A percentile compares a stretch with the other conserved stretches of the same genome.
These are phyloP conservation scores for Chloropsis hardwickii DNA, from an alignment of 2,113 vertebrate genomes.

Conservation along the genomic window DNA sequence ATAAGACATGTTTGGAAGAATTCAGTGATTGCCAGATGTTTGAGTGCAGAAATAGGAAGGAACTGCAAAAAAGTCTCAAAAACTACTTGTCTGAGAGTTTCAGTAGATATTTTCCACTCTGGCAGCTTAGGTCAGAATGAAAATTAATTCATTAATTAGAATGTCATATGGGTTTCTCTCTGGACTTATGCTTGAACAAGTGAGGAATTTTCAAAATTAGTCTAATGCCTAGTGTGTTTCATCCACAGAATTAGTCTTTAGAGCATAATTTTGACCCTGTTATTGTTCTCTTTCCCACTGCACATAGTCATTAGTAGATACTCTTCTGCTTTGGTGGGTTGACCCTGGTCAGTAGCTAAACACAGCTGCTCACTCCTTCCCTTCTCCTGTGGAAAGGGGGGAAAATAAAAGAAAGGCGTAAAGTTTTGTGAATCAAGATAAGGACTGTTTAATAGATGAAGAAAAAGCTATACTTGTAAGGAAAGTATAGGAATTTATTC, in stretches of 20 bases:
- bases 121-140: not conserved
- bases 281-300: not conserved
- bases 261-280: not conserved
- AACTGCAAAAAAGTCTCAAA: not conserved
- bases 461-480: not conserved
- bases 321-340: not conserved
- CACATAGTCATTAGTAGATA: not conserved
- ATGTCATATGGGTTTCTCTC: not conserved
- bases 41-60: conserved; percentile 2
- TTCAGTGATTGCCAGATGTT: not conserved
- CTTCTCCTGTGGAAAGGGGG: not conserved
- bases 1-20: conserved; percentile 31
- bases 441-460: not conserved
- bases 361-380: not conserved
- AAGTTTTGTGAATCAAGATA: not conserved
- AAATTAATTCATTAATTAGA: not conserved
- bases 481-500: not conserved
- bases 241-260: not conserved
- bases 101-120: not conserved
- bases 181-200: not conserved
- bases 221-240: not conserved
- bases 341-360: not conserved
- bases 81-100: not conserved
- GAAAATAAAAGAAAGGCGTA: not conserved
- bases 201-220: not conserved